Base-by-base conservation (phyloP, 1,140 invertebrate species). In the Atta cephalotes region DNA sequence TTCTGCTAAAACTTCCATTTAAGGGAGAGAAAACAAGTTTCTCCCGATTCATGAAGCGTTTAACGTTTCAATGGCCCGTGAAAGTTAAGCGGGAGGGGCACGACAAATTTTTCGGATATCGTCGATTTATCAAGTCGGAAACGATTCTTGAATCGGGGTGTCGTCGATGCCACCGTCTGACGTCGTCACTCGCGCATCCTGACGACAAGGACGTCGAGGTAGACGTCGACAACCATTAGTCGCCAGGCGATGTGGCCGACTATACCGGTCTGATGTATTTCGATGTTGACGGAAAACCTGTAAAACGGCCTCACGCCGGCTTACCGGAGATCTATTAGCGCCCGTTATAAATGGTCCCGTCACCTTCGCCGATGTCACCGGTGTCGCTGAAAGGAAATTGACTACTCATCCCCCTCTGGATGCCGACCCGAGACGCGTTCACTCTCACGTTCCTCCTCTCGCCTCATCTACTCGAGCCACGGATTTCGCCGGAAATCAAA, bases 251-350 rank as follows among this genome's bases (percentile, higher is more conserved):
- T 85, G 80, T 87, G 87, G 85, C 78, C 77, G 74, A 66, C 82
- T 87, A 85, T 87, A 85, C 88, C 86, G 66, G 53, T 88, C 89
- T 92, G 92, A 93, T 90, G 90, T 91, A 92, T 93, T 88, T 87
- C 81, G 87, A 93, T 94, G 94, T 94, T 94, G 94, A 95, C 92
- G 94, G 94, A 94, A 95, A 95, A 95, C 89, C 92, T 92, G 92
- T 94, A 93, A 94, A 94, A 93, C 90, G 90, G 89, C 89, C 88
- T 85, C 68, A 89, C 87, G 87, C 82, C 91, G 90, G 90, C 86
- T 89, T 89, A 87, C 88, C 80, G 85, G 88, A 87, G 92, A 94
- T 94, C 92, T 93, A 94, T 94, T 93, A 94, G 91, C 89, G 88
- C 66, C 78, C 76, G 92, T 95, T 94, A 95, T 94, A 95, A 95